phyloP scores from a whole-genome alignment of 2,888 invertebrate species.

The Aradus depressus region DNA sequence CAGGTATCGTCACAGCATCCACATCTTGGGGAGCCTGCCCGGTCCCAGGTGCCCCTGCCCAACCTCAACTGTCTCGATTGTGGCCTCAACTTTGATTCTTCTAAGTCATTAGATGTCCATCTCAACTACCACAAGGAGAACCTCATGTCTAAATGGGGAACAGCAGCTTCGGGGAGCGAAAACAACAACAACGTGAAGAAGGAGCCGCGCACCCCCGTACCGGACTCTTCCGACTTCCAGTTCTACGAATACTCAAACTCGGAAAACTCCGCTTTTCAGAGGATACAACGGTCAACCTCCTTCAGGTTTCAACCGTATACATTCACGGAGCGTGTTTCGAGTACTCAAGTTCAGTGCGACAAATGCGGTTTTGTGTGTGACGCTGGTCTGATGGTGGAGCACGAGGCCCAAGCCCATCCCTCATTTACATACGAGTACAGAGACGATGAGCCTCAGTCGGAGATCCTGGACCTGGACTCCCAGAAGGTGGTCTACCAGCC shows the following conservation, averaged over 20 bases:
- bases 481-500: slow-evolving; percentile 57
- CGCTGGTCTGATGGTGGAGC: slow-evolving; percentile 60
- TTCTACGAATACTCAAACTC: slow-evolving; percentile 36
- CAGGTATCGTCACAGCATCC: not conserved
- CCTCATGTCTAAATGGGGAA: slow-evolving; percentile 58
- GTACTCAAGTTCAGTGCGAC: slow-evolving; percentile 62
- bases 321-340: slow-evolving; percentile 37
- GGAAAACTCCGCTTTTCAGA: slow-evolving; percentile 39
- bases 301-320: slow-evolving; percentile 28
- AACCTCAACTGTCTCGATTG: slow-evolving; percentile 61
- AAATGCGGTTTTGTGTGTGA: slow-evolving; percentile 73
- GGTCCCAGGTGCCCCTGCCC: slow-evolving; percentile 11
- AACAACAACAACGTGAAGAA: slow-evolving; percentile 36
- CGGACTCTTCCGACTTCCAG: slow-evolving; percentile 58
- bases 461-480: slow-evolving; percentile 76
- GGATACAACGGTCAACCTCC: slow-evolving; percentile 6
- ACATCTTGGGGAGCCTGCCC: not conserved
- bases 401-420: slow-evolving; percentile 56
- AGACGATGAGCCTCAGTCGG: slow-evolving; percentile 52
- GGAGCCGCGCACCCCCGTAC: slow-evolving; percentile 39
- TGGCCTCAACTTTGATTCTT: slow-evolving; percentile 60
- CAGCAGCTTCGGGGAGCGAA: slow-evolving; percentile 40
- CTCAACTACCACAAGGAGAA: slow-evolving; percentile 69
- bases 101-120: slow-evolving; percentile 66
- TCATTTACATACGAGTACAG: slow-evolving; percentile 29